phyloP scores from a whole-genome alignment of 64 coral and sea anemone genomes.

The Exaiptasia diaphana region DNA sequence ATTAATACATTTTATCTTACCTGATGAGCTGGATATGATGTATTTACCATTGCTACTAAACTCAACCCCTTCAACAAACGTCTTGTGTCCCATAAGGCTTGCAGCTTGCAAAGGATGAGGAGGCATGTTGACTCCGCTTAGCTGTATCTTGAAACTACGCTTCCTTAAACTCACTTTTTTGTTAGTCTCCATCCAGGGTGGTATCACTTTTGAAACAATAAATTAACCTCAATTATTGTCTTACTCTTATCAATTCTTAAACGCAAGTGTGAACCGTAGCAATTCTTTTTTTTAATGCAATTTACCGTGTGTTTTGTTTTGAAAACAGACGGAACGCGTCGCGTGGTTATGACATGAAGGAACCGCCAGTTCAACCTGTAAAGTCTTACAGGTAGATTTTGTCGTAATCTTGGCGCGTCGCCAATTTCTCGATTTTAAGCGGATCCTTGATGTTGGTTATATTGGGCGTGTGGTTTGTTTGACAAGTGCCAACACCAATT shows the following conservation, averaged over 20 bases:
- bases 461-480: not conserved
- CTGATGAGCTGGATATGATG: conserved; percentile 90
- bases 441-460: no score
- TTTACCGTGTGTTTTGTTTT: not conserved
- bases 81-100: conserved; percentile 69
- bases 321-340: not conserved
- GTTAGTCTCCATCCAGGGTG: conserved; percentile 37
- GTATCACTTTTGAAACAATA: not conserved
- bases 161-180: conserved; percentile 6
- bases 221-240: conserved; percentile 8
- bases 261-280: not conserved
- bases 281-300: not conserved
- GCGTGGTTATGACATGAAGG: not conserved
- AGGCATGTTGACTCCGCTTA: conserved; percentile 66
- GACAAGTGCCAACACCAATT: conserved; percentile 3
- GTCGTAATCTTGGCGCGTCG: conserved; percentile 8
- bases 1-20: conserved; percentile 31
- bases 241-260: conserved; percentile 18
- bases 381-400: not conserved
- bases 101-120: conserved; percentile 83
- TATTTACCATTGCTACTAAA: conserved; percentile 98
- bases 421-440: conserved; percentile 6
- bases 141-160: conserved; percentile 35
- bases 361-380: not conserved
- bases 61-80: conserved; percentile 86